A percentile compares a stretch with the other conserved stretches of the same genome.
These are phyloP conservation scores for Laupala kohalensis DNA, from an alignment of 1,140 invertebrate genomes.

Conservation along the genomic window DNA sequence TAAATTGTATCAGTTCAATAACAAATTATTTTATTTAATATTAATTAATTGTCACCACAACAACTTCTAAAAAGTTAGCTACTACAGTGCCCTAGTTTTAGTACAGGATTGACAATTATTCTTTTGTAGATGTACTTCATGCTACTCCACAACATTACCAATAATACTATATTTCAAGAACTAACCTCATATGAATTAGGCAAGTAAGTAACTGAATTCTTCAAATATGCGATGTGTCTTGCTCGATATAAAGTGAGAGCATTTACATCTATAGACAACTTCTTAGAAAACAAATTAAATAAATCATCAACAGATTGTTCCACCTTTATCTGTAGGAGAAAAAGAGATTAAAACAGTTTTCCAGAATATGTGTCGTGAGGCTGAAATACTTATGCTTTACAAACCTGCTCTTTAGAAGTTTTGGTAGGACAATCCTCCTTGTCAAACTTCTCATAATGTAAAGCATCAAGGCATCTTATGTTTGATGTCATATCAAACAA, in stretches of 20 bases:
- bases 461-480: slow-evolving; percentile 6
- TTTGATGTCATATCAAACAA: slow-evolving; percentile 6
- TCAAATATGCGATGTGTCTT: slow-evolving; percentile 53
- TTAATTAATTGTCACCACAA: too few relatives aligned
- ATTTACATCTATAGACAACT: slow-evolving; percentile 33
- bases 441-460: slow-evolving; percentile 18
- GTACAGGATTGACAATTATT: too few relatives aligned
- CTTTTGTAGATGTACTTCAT: too few relatives aligned
- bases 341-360: background rate
- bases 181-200: slow-evolving; percentile 51
- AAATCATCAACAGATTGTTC: slow-evolving; percentile 48
- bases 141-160: background rate
- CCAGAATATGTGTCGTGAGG: background rate
- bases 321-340: slow-evolving; percentile 44
- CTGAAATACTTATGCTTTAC: background rate
- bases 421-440: slow-evolving; percentile 24
- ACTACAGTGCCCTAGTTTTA: too few relatives aligned
- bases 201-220: slow-evolving; percentile 50
- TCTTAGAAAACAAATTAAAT: slow-evolving; percentile 43
- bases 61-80: too few relatives aligned
- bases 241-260: slow-evolving; percentile 47
- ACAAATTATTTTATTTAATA: too few relatives aligned
- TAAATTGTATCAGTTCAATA: too few relatives aligned
- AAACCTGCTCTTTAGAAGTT: slow-evolving; percentile 29
- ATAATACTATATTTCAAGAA: background rate